These are phyloP conservation scores for Aphrophora alni DNA, from an alignment of 2,888 invertebrate species.

Conservation along the genomic window DNA sequence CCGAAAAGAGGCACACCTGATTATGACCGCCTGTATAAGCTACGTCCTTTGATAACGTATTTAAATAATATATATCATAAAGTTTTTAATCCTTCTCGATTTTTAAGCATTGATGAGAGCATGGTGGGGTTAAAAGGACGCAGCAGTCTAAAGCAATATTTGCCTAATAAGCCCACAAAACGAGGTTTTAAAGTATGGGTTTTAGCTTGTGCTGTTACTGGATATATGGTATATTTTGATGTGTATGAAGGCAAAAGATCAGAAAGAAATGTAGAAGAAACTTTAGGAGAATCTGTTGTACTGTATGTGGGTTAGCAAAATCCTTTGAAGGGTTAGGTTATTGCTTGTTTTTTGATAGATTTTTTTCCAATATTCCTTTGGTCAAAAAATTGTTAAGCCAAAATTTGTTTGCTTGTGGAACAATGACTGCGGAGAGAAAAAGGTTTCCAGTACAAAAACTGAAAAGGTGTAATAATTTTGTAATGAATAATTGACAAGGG, in stretches of 20 bases:
- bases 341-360: too few species aligned
- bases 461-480: too few species aligned
- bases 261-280: slow-evolving; percentile 9
- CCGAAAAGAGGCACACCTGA: slow-evolving; percentile 34
- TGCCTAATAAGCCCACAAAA: slow-evolving; percentile 48
- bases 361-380: too few species aligned
- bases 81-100: slow-evolving; percentile 26
- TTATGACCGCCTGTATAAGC: slow-evolving; percentile 49
- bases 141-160: slow-evolving; percentile 46
- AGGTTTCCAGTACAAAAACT: too few species aligned
- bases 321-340: too few species aligned
- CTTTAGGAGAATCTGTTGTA: neutral
- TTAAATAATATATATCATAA: slow-evolving; percentile 41
- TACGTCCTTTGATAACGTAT: slow-evolving; percentile 54
- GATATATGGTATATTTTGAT: slow-evolving; percentile 47
- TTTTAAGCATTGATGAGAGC: slow-evolving; percentile 42
- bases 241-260: slow-evolving; percentile 47
- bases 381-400: too few species aligned
- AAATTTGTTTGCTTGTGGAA: too few species aligned
- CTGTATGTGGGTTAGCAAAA: neutral
- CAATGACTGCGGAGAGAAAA: too few species aligned
- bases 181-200: slow-evolving; percentile 49
- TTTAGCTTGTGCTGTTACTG: slow-evolving; percentile 45
- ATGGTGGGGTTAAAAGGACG: slow-evolving; percentile 42
- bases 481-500: too few species aligned